Percentiles rank a stretch among this genome's conserved stretches.
phyloP scores from a whole-genome alignment of 2,888 invertebrate species.

The Sialis lutaria region DNA sequence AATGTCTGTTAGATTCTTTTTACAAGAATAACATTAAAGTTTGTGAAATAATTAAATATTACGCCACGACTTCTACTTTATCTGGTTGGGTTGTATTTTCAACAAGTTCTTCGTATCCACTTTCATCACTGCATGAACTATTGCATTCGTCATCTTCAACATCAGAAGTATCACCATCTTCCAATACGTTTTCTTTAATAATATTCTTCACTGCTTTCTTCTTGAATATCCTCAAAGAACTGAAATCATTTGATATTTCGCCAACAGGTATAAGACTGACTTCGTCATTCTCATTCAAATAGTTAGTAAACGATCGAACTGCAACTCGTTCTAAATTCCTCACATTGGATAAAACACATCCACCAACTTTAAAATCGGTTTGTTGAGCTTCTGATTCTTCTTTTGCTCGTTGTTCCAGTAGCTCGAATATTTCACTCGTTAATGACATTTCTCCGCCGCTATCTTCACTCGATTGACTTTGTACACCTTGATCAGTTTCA shows the following conservation, averaged over 20 bases:
- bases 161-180: slow-evolving; percentile 23
- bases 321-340: slow-evolving; percentile 18
- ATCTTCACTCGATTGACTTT: slow-evolving; percentile 9
- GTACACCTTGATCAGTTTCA: slow-evolving; percentile 27
- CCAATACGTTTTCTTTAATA: slow-evolving; percentile 12
- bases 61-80: neutral
- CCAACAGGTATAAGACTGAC: slow-evolving; percentile 26
- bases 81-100: slow-evolving; percentile 19
- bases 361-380: slow-evolving; percentile 26
- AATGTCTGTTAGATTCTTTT: neutral
- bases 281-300: slow-evolving; percentile 20
- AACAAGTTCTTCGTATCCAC: slow-evolving; percentile 70
- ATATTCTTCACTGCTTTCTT: slow-evolving; percentile 11
- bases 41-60: neutral
- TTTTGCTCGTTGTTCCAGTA: slow-evolving; percentile 13
- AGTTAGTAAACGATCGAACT: slow-evolving; percentile 11
- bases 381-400: slow-evolving; percentile 16
- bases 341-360: slow-evolving; percentile 20
- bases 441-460: slow-evolving; percentile 9
- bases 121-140: slow-evolving; percentile 79
- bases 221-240: slow-evolving; percentile 26
- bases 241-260: slow-evolving; percentile 23
- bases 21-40: neutral
- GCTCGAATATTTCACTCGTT: slow-evolving; percentile 7
- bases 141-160: slow-evolving; percentile 32